These are phyloP conservation scores for Nesoenas mayeri DNA, from an alignment of 2,113 vertebrate genomes.

Conservation along the genomic window DNA sequence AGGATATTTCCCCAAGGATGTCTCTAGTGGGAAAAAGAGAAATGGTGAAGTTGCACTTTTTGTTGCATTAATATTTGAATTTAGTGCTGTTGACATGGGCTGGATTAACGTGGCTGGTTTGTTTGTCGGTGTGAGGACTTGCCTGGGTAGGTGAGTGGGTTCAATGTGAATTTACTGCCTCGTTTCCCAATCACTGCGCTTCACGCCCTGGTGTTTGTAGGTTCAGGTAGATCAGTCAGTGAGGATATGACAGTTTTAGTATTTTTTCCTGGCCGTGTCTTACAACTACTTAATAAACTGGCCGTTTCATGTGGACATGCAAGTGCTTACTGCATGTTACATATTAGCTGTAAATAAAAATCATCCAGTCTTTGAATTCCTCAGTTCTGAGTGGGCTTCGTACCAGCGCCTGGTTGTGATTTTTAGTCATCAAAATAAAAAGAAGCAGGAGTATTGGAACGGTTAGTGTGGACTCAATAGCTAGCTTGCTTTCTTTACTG, in stretches of 20 bases:
- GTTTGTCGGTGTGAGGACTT: background rate
- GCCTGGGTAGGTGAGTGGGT: background rate
- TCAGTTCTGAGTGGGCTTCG: background rate
- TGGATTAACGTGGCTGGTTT: background rate
- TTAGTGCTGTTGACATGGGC: background rate
- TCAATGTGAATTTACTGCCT: background rate
- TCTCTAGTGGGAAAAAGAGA: conserved; percentile 17
- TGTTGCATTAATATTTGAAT: background rate
- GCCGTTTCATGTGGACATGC: background rate
- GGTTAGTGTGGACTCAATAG: background rate
- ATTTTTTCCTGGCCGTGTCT: background rate
- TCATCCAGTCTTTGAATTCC: background rate
- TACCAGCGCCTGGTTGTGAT: background rate
- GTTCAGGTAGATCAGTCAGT: background rate
- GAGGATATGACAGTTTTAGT: background rate
- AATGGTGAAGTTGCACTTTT: background rate
- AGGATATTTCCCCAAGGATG: conserved; percentile 43
- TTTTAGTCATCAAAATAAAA: conserved; percentile 29
- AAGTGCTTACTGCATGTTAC: background rate
- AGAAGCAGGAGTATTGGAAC: background rate
- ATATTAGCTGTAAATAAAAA: background rate
- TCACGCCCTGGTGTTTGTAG: background rate
- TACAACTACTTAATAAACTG: background rate
- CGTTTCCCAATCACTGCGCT: accelerated
- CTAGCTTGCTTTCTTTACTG: background rate